Percentiles rank a stretch among this genome's conserved stretches.
Evolutionary conservation across 2,797 vertebrate genomes (phyloP).

Genomic region (Mus caroli): DNA sequence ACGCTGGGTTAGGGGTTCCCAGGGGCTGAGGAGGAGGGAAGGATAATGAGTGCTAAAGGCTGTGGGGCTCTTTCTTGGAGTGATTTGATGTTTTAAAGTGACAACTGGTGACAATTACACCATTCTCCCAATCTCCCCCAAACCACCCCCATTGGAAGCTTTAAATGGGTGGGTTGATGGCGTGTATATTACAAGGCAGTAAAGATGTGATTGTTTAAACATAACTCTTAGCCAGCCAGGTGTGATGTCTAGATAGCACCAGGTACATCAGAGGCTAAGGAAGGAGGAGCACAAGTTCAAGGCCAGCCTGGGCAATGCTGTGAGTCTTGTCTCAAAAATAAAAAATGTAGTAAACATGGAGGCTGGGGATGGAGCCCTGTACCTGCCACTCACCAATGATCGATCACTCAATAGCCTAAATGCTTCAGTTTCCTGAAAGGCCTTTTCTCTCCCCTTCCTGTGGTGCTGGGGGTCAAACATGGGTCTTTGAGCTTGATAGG

Average conservation of each 20-base stretch:
- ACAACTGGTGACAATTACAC: background rate
- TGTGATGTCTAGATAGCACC: background rate
- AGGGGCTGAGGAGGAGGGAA: no score
- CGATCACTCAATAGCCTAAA: background rate
- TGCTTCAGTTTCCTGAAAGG: background rate
- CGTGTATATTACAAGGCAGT: no score
- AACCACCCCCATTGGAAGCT: background rate
- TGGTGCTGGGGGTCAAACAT: background rate
- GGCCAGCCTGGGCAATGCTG: background rate
- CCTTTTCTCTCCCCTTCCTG: background rate
- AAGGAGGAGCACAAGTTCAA: background rate
- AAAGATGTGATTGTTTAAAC: background rate
- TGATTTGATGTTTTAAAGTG: background rate
- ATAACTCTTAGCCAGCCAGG: background rate
- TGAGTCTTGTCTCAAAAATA: background rate
- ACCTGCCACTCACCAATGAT: background rate
- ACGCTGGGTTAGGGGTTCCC: background rate
- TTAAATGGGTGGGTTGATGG: background rate
- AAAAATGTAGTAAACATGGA: background rate
- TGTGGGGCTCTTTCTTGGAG: background rate
- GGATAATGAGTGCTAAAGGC: background rate
- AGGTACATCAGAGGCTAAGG: background rate
- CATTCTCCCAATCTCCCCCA: background rate
- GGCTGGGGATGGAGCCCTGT: background rate
- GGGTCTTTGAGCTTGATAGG: background rate